phyloP scores from a whole-genome alignment of 2,888 invertebrate genomes.

The Peribatodes rhomboidaria region DNA sequence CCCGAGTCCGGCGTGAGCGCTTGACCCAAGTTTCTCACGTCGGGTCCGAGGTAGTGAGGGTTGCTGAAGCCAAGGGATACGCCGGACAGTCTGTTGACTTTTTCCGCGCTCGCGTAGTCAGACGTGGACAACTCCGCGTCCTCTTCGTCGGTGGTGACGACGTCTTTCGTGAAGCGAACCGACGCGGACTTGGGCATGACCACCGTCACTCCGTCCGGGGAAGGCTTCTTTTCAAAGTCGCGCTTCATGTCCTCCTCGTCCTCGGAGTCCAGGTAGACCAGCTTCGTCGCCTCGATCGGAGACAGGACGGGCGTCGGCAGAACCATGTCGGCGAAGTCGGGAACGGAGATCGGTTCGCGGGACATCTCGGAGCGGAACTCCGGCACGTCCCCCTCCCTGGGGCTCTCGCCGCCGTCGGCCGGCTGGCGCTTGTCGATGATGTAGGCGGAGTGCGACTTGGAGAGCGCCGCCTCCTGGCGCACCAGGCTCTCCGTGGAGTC shows the following conservation, averaged over 20 bases:
- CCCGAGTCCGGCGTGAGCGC: slow-evolving; percentile 89
- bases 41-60: slow-evolving; percentile 91
- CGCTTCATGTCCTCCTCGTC: slow-evolving; percentile 83
- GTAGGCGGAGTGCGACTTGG: slow-evolving; percentile 87
- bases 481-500: slow-evolving; percentile 90
- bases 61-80: slow-evolving; percentile 89
- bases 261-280: slow-evolving; percentile 90
- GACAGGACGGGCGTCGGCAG: slow-evolving; percentile 89
- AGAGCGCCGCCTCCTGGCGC: slow-evolving; percentile 71
- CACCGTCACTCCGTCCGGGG: slow-evolving; percentile 5
- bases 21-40: slow-evolving; percentile 90
- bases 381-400: slow-evolving; percentile 65
- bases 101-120: slow-evolving; percentile 92
- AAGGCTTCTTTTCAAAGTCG: slow-evolving; percentile 48
- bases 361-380: slow-evolving; percentile 72
- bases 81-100: slow-evolving; percentile 86
- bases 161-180: slow-evolving; percentile 84
- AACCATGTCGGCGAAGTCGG: slow-evolving; percentile 89
- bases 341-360: slow-evolving; percentile 91
- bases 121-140: slow-evolving; percentile 88
- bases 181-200: slow-evolving; percentile 78
- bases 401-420: slow-evolving; percentile 61
- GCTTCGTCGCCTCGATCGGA: slow-evolving; percentile 89
- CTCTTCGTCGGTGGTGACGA: slow-evolving; percentile 85
- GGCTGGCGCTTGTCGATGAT: slow-evolving; percentile 79